Conservation (phyloP, 1,140 invertebrate species). For the Brachionus rubens region DNA sequence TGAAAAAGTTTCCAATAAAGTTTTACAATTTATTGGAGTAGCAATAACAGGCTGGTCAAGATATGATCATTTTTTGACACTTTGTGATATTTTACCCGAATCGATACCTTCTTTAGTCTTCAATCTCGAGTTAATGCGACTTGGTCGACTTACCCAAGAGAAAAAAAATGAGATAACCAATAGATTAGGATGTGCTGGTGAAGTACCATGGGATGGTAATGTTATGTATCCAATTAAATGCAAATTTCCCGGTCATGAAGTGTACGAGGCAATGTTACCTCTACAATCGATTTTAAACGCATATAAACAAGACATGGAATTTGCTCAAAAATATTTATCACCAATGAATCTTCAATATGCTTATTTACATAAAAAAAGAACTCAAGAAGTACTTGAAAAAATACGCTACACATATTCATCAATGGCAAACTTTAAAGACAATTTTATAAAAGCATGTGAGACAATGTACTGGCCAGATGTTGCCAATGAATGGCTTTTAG, state of each 20-base stretch:
- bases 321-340: constrained; percentile 19
- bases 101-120: constrained; percentile 73
- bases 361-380: constrained; percentile 35
- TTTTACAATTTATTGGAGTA: constrained; percentile 64
- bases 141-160: constrained; percentile 49
- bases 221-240: constrained; percentile 14
- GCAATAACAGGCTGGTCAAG: constrained; percentile 71
- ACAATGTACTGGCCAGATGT: constrained; percentile 24
- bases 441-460: constrained; percentile 12
- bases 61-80: constrained; percentile 85
- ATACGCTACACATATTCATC: background rate
- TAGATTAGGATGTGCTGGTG: background rate
- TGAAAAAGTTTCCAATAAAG: constrained; percentile 46
- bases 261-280: constrained; percentile 25
- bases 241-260: constrained; percentile 39
- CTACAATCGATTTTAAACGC: background rate
- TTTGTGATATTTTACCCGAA: constrained; percentile 80
- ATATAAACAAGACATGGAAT: constrained; percentile 14
- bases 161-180: constrained; percentile 18
- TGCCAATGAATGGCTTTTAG: constrained; percentile 39
- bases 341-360: constrained; percentile 35
- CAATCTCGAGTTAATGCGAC: constrained; percentile 60
- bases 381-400: constrained; percentile 7
- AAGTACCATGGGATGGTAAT: constrained; percentile 29
- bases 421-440: constrained; percentile 37